Percentiles rank a stretch among this genome's conserved stretches.
Evolutionary conservation across 2,888 invertebrate species (phyloP).

Genomic region (Mimas tiliae): DNA sequence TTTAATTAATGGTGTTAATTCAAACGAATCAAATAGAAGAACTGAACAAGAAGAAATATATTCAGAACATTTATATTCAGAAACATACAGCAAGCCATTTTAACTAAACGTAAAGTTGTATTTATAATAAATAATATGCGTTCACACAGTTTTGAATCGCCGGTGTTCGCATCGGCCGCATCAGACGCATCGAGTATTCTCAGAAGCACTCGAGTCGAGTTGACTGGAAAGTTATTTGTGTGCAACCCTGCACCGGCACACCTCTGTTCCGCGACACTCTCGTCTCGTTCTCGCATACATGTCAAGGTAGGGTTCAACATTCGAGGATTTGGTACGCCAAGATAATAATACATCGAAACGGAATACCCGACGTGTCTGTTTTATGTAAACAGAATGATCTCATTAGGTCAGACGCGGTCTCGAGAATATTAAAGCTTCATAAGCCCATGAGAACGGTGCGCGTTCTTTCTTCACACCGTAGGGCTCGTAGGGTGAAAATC

Average conservation of each 20-base stretch:
- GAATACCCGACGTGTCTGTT: conserved; percentile 69
- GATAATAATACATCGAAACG: conserved; percentile 71
- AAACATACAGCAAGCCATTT: not conserved
- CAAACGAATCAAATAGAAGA: conserved; percentile 31
- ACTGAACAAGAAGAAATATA: not conserved
- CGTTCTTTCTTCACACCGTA: conserved; percentile 35
- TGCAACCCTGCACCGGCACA: conserved; percentile 74
- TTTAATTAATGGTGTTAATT: conserved; percentile 57
- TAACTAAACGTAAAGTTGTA: not conserved
- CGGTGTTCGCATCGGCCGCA: conserved; percentile 29
- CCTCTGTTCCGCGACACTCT: conserved; percentile 70
- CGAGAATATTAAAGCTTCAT: conserved; percentile 45
- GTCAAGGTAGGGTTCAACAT: conserved; percentile 84
- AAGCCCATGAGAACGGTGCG: conserved; percentile 33
- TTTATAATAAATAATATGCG: not conserved
- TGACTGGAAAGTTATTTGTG: conserved; percentile 78
- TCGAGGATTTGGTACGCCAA: conserved; percentile 75
- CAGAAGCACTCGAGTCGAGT: conserved; percentile 72
- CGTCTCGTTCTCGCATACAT: conserved; percentile 77
- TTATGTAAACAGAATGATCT: conserved; percentile 67
- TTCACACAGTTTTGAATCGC: conserved; percentile 22
- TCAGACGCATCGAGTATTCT: conserved; percentile 60
- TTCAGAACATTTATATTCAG: not conserved
- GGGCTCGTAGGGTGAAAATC: conserved; percentile 48
- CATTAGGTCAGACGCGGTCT: conserved; percentile 66